These are phyloP conservation scores for Hemicordylus capensis DNA, from an alignment of 2,113 vertebrate genomes.

Conservation along the genomic window DNA sequence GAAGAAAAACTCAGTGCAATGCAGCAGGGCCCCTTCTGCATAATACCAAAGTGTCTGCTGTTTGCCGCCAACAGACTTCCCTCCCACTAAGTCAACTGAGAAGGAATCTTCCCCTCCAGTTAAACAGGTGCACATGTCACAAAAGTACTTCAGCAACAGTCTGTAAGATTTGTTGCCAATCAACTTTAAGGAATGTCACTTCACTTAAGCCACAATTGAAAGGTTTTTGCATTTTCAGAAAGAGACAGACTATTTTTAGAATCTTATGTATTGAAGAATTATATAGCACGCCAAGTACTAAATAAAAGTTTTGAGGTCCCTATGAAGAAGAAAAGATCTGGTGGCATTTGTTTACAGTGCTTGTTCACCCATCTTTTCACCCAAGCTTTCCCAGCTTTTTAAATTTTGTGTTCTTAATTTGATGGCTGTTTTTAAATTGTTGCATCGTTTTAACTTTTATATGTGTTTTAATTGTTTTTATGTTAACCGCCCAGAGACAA, in stretches of 20 bases:
- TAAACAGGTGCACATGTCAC: conserved; percentile 8
- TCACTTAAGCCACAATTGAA: conserved; percentile 7
- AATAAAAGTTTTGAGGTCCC: background rate
- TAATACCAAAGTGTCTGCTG: background rate
- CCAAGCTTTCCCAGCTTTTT: no score
- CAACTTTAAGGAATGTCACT: conserved; percentile 5
- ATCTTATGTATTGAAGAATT: background rate
- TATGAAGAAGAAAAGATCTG: background rate
- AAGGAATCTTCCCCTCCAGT: conserved; percentile 32
- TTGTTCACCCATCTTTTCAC: no score
- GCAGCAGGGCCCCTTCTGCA: background rate
- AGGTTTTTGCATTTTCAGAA: conserved; percentile 16
- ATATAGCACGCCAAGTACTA: rapidly evolving
- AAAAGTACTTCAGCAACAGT: background rate
- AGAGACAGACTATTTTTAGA: background rate
- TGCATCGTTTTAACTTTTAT: no score
- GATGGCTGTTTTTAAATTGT: no score
- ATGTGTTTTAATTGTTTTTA: no score
- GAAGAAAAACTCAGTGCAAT: background rate
- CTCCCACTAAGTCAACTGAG: background rate
- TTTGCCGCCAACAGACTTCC: background rate
- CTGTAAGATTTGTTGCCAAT: conserved; percentile 17
- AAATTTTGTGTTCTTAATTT: no score
- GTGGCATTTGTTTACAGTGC: background rate
- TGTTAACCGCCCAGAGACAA: no score